Conservation (phyloP, 2,888 invertebrate species). For the Tanypteryx hageni region DNA sequence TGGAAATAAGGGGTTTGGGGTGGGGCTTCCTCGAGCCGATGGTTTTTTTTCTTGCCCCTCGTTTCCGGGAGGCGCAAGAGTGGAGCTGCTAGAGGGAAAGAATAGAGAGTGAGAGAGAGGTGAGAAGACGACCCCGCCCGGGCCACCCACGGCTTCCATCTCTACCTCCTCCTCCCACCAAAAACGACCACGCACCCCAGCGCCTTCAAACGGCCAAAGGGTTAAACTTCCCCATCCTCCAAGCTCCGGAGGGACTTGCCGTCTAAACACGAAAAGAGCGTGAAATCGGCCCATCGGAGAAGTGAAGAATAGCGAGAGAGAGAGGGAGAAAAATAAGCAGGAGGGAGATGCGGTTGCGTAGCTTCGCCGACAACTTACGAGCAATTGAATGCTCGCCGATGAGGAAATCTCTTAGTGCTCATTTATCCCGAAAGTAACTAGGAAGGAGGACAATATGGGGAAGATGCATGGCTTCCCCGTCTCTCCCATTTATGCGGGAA, state of each 20-base stretch:
- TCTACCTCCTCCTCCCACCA: neutral
- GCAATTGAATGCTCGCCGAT: slow-evolving; percentile 29
- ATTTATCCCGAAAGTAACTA: slow-evolving; percentile 17
- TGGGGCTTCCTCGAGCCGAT: neutral
- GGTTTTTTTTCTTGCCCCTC: slow-evolving; percentile 35
- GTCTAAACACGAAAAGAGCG: neutral
- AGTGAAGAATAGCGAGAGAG: neutral
- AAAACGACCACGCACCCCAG: neutral
- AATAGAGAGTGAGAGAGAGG: neutral
- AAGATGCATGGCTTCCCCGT: slow-evolving; percentile 17
- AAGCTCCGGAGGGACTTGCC: neutral
- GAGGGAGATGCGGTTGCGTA: neutral
- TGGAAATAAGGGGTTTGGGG: slow-evolving; percentile 32
- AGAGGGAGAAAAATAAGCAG: neutral
- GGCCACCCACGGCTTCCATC: neutral
- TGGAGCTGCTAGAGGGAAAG: neutral
- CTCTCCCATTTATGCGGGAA: neutral
- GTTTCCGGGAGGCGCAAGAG: slow-evolving; percentile 22
- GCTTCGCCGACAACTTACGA: neutral
- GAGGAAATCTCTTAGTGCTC: slow-evolving; percentile 6
- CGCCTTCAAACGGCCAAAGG: neutral
- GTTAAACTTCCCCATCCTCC: no score
- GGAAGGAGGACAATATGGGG: neutral
- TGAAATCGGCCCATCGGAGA: neutral
- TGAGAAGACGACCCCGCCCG: neutral